Evolutionary conservation across 2,888 invertebrate species (phyloP).

Genomic region (Tachystola acroxantha): DNA sequence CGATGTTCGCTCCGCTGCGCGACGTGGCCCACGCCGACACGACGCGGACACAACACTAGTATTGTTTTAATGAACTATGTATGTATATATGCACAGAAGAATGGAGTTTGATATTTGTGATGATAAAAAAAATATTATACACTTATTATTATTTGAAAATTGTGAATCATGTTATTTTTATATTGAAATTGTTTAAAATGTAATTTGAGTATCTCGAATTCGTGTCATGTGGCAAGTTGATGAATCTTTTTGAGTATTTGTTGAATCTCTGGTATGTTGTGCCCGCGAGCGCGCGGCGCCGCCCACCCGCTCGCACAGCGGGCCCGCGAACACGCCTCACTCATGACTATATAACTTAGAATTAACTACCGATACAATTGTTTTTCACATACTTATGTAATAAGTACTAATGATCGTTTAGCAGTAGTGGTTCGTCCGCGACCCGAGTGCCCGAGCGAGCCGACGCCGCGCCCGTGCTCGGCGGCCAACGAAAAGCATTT

Average conservation of each 20-base stretch:
- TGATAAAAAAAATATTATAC: constrained; percentile 50
- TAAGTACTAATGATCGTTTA: constrained; percentile 69
- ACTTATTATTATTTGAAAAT: constrained; percentile 52
- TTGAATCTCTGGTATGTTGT: constrained; percentile 37
- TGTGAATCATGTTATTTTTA: constrained; percentile 67
- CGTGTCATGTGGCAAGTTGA: constrained; percentile 30
- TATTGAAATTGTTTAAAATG: constrained; percentile 55
- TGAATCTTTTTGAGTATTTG: constrained; percentile 31
- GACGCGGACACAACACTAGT: constrained; percentile 26
- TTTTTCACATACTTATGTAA: constrained; percentile 72
- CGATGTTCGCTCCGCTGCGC: constrained; percentile 29
- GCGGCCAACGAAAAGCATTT: constrained; percentile 75
- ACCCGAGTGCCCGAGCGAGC: constrained; percentile 40
- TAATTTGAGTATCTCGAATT: constrained; percentile 33
- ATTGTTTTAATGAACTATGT: constrained; percentile 52
- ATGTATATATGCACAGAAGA: constrained; percentile 72
- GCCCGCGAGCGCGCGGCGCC: constrained; percentile 14
- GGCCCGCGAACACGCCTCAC: constrained; percentile 44
- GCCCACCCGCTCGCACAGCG: constrained; percentile 26
- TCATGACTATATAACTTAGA: constrained; percentile 51
- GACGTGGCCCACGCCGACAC: constrained; percentile 24
- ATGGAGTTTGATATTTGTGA: constrained; percentile 62
- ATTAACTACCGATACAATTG: constrained; percentile 57
- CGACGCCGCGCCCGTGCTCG: constrained; percentile 61
- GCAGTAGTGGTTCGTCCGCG: constrained; percentile 61